Conservation (phyloP, 2,888 invertebrate genomes). For the Parasteatoda lunata region DNA sequence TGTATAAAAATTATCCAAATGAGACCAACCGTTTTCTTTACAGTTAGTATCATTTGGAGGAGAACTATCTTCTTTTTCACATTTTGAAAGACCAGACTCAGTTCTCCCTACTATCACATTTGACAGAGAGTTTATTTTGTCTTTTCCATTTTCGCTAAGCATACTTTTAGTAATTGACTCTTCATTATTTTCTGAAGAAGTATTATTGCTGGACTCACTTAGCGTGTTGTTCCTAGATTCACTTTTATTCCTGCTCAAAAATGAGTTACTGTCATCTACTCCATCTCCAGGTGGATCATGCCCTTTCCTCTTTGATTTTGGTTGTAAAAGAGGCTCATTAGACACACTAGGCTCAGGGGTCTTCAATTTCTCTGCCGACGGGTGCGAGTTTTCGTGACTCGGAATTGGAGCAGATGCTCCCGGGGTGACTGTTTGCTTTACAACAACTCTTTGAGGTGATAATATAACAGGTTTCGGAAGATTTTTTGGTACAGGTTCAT, state of each 20-base stretch:
- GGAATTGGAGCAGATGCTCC: neutral
- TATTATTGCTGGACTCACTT: neutral
- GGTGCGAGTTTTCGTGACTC: neutral
- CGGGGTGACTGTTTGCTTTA: neutral
- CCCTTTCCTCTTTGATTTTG: conserved; percentile 32
- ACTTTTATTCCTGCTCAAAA: conserved; percentile 13
- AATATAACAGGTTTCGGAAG: conserved; percentile 64
- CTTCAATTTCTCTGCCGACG: neutral
- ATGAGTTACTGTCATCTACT: neutral
- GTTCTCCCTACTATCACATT: neutral
- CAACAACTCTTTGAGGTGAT: conserved; percentile 39
- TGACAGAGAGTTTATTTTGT: neutral
- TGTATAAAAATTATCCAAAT: conserved; percentile 55
- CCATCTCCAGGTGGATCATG: conserved; percentile 31
- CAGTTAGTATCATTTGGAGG: conserved; percentile 5
- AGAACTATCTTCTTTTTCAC: conserved; percentile 13
- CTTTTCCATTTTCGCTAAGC: conserved; percentile 12
- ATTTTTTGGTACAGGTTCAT: conserved; percentile 41
- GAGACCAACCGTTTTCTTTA: conserved; percentile 57
- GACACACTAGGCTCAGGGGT: neutral
- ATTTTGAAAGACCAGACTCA: neutral
- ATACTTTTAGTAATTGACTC: neutral
- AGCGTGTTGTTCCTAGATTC: neutral
- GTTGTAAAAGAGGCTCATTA: neutral
- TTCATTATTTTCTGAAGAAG: neutral